phyloP scores from a whole-genome alignment of 2,888 invertebrate genomes.

The Neria commutata region DNA sequence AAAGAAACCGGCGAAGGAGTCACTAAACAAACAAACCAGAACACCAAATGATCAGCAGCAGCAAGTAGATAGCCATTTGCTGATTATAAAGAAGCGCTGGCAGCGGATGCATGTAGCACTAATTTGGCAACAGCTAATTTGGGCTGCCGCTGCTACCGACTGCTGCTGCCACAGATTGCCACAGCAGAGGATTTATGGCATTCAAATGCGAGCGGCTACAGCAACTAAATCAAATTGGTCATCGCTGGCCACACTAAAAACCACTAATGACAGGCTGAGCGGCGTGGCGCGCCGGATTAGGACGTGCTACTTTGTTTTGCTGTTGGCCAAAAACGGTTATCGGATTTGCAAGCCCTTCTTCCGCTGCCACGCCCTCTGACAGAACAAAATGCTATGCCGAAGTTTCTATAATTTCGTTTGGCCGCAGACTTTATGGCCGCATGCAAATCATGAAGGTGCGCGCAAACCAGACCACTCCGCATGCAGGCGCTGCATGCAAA shows the following conservation, averaged over 20 bases:
- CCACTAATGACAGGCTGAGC: conserved; percentile 37
- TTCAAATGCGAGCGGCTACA: not conserved
- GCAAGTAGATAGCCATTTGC: not conserved
- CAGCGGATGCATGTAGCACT: conserved; percentile 1
- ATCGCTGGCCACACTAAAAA: conserved; percentile 22
- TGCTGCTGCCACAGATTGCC: too few species aligned
- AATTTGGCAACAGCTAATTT: conserved; percentile 1
- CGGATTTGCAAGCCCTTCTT: conserved; percentile 17
- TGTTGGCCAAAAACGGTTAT: conserved; percentile 28
- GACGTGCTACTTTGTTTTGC: conserved; percentile 41
- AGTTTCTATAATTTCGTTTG: conserved; percentile 56
- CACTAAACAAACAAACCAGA: not conserved
- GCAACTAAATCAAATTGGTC: not conserved
- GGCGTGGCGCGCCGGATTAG: conserved; percentile 31
- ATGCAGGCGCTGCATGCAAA: too few species aligned
- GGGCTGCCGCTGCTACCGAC: too few species aligned
- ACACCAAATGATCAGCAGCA: not conserved
- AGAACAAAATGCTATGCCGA: conserved; percentile 18
- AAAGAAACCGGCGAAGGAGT: too few species aligned
- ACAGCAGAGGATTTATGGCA: not conserved
- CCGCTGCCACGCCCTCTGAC: not conserved
- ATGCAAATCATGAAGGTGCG: conserved; percentile 49
- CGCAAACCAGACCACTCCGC: too few species aligned
- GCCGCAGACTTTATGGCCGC: conserved; percentile 37
- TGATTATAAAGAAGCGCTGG: not conserved